Conservation (phyloP, 2,113 vertebrate species). For the Odontophorus gujanensis region DNA sequence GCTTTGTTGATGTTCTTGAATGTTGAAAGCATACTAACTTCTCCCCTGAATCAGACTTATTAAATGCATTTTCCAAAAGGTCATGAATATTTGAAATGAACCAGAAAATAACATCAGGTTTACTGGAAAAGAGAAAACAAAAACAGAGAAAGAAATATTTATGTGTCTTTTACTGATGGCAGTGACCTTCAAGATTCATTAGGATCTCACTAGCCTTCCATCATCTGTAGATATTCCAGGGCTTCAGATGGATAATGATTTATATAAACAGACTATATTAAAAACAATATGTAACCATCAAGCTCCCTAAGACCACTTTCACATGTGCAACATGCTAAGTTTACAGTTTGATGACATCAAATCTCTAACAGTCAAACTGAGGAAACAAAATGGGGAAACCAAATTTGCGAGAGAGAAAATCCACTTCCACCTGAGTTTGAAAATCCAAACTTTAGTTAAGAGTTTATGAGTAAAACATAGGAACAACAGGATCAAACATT, state of each 20-base stretch:
- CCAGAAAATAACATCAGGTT: background rate
- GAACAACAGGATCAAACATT: background rate
- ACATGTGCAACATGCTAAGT: background rate
- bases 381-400: background rate
- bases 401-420: background rate
- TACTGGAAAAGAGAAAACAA: background rate
- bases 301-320: background rate
- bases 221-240: background rate
- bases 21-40: background rate
- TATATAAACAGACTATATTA: background rate
- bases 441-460: background rate
- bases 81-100: background rate
- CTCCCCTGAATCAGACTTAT: background rate
- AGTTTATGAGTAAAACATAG: background rate
- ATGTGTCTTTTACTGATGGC: background rate
- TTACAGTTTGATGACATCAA: background rate
- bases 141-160: background rate
- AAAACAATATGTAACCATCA: background rate
- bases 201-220: background rate
- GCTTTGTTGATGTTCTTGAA: background rate
- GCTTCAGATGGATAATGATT: background rate
- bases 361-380: background rate
- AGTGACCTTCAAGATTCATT: background rate
- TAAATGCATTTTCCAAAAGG: background rate
- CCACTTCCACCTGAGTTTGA: background rate